Evolutionary conservation across 2,888 invertebrate genomes (phyloP), one percentile per base, ranked within the genome.

Genomic region (Diarsia mendica): DNA sequence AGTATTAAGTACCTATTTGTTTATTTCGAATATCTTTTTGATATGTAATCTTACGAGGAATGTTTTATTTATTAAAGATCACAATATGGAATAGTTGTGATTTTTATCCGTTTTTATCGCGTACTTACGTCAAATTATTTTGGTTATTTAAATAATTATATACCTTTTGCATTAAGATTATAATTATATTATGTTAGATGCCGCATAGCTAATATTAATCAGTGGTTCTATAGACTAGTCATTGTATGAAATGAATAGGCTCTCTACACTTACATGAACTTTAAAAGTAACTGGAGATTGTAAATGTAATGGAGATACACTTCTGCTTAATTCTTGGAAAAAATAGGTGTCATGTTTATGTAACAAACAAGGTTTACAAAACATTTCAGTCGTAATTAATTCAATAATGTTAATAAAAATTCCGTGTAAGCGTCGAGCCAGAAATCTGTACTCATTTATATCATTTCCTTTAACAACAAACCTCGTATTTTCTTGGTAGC

Each of bases 401-500:
- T 48, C 33, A 0, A 63, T 20, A 46, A 20, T 18, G 53, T 48
- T 72, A 72, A 48, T 33, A 18, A 55, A 44, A n/a, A 55, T 9
- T 20, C 65, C 33, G 15, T 28, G 28, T n/a, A 55, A 63, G 18
- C 66, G 13, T 44, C 13, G 33, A 69, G n/a, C 9, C 33, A 75
- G 33, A 55, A 69, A 75, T 67, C 71, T 60, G 33, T 66, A 58
- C 68, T 51, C 48, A 77, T 66, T 65, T 33, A 51, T 68, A 72
- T 72, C 33, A 69, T 44, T 77, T 58, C 39, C 49, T 23, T 58
- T 60, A 53, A 46, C 33, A 70, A 72, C 46, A 44, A 33, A 53
- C 18, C 28, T 13, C 60, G 39, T 64, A 80, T 85, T 81, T 77
- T 70, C 75, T 73, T 48, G 64, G 67, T 51, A 76, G 49, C 75